Evolutionary conservation across 2,113 vertebrate genomes (phyloP), one percentile per base, ranked within the genome.

Genomic region (Cyprinus carpio): DNA sequence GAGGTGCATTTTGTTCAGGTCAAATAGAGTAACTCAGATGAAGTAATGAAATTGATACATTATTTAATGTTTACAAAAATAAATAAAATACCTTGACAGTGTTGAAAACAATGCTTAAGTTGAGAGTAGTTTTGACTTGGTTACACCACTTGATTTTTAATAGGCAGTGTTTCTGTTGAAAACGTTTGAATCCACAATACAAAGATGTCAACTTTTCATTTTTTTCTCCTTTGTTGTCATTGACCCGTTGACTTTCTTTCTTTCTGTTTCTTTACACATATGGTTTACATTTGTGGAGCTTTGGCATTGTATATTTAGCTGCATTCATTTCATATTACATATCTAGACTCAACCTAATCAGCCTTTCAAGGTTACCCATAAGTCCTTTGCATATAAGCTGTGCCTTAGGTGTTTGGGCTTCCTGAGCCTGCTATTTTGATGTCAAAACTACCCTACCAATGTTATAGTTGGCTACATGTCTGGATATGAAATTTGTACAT

Each of bases 361-460:
- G 16, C 56, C 40, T 40, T 75, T 86, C 84, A 86, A 86, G 84
- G 84, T 86, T 86, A 86, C 58, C 43, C 43, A n/a, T 25, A 80
- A 81, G 56, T 64, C 25, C 78, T 75, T 60, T 64, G 31, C 25
- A 40, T 75, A 46, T 84, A 46, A 84, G 51, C 37, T 81, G 65
- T 4, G 56, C 56, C 69, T 85, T 75, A 12, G 37, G 11, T 54
- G 46, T 31, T 40, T 72, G n/a, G 54, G 49, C 65, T 71, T 80
- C 65, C 65, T 18, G 15, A 62, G 51, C 56, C 37, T 15, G 27
- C 62, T 31, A 51, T 60, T 65, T 46, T 74, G 25, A 49, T 27
- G 23, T 65, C 37, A 23, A 65, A 46, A 16, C 60, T 12, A 77
- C 34, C 23, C 4, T 40, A 40, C 54, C 54, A 40, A 20, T 6